A percentile compares a stretch with the other conserved stretches of the same genome.
These are phyloP conservation scores for Calonectris borealis DNA, from an alignment of 2,113 vertebrate species.

Conservation along the genomic window DNA sequence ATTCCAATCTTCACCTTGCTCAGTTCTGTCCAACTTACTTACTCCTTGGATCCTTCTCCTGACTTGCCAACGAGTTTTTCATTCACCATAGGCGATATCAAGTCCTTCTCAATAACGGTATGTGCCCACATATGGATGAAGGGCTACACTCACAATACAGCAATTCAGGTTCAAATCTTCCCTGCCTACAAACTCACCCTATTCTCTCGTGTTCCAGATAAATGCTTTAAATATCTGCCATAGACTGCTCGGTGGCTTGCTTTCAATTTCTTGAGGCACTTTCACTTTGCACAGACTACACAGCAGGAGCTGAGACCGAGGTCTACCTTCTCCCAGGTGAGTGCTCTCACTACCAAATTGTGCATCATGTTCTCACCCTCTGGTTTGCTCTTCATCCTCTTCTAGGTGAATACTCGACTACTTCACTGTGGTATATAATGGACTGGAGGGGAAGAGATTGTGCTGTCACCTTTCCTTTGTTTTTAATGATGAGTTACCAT, in stretches of 20 bases:
- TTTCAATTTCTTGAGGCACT: not conserved
- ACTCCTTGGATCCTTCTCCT: not conserved
- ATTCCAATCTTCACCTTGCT: not conserved
- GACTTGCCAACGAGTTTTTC: not conserved
- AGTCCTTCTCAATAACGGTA: not conserved
- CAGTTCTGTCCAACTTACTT: not conserved
- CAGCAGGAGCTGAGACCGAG: not conserved
- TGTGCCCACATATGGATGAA: not conserved
- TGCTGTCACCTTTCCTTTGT: not conserved
- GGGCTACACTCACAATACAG: not conserved
- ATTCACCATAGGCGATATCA: not conserved
- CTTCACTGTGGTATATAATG: not conserved
- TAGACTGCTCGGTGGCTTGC: not conserved
- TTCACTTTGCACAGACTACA: not conserved
- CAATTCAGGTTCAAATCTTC: not conserved
- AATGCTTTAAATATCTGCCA: not conserved
- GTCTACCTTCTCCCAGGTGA: not conserved
- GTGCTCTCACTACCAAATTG: not conserved
- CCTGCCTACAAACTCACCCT: not conserved
- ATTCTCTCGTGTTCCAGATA: not conserved
- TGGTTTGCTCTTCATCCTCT: not conserved
- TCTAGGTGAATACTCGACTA: not conserved
- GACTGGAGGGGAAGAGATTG: not conserved
- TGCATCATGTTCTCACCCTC: not conserved
- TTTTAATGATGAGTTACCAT: not conserved